These are phyloP conservation scores for Picus viridis DNA, from an alignment of 2,797 vertebrate genomes.

Conservation along the genomic window DNA sequence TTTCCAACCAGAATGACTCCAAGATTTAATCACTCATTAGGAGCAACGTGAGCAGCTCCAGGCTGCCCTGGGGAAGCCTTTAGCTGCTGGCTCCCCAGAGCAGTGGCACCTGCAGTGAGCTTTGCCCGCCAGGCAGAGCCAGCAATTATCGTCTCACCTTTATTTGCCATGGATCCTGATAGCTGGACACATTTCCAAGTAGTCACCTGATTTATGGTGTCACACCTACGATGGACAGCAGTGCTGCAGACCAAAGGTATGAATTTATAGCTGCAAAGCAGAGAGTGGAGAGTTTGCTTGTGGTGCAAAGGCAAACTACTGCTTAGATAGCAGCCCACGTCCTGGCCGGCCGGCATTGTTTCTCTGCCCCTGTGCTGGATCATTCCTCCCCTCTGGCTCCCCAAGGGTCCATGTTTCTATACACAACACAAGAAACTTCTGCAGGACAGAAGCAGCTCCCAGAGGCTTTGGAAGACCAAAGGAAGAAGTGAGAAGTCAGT, in stretches of 20 bases:
- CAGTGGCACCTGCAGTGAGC: not conserved
- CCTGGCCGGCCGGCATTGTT: not conserved
- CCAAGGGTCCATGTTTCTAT: not conserved
- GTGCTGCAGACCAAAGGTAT: not conserved
- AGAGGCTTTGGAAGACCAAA: not conserved
- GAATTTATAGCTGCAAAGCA: not conserved
- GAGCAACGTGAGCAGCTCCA: rapidly evolving
- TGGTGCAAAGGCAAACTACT: not conserved
- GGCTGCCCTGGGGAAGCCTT: not conserved
- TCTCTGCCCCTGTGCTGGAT: not conserved
- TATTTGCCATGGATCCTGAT: not conserved
- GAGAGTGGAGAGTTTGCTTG: not conserved
- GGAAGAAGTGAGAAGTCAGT: not conserved
- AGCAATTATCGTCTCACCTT: not conserved
- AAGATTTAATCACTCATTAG: not conserved
- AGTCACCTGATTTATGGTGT: not conserved
- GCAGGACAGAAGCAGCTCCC: not conserved
- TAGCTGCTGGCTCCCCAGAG: not conserved
- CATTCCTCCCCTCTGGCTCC: not conserved
- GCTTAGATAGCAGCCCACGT: not conserved
- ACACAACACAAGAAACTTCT: not conserved
- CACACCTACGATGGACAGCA: not conserved
- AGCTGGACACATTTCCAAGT: not conserved
- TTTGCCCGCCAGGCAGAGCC: not conserved
- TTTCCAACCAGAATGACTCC: no score